Percentiles rank a stretch among this genome's conserved stretches.
Conservation (phyloP, 2,797 vertebrate genomes). For the Acipenser transmontanus region DNA sequence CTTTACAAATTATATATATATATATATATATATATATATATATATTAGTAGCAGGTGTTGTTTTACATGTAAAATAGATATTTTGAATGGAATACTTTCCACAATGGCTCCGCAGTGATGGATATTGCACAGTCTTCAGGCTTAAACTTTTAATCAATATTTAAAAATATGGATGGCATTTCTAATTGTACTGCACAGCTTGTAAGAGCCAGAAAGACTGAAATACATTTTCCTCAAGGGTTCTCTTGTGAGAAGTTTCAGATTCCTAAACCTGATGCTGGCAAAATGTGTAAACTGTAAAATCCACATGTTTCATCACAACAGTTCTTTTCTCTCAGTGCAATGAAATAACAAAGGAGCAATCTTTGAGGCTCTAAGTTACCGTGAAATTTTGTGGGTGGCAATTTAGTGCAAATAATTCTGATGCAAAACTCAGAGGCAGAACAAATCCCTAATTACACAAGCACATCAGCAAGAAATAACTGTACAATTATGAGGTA, state of each 20-base stretch:
- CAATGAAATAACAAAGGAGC: neutral
- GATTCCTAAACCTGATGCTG: neutral
- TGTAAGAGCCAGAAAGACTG: too few species aligned
- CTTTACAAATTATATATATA: too few species aligned
- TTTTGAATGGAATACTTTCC: too few species aligned
- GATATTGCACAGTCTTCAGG: too few species aligned
- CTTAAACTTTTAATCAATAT: too few species aligned
- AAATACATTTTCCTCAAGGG: too few species aligned
- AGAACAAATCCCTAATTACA: slow-evolving; percentile 11
- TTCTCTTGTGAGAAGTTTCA: neutral
- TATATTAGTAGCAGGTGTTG: too few species aligned
- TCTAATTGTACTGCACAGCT: too few species aligned
- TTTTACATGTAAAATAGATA: too few species aligned
- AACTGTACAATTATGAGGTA: slow-evolving; percentile 7
- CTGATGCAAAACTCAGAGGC: slow-evolving; percentile 4
- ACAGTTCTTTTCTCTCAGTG: slow-evolving; percentile 1
- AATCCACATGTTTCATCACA: neutral
- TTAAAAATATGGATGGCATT: too few species aligned
- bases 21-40: too few species aligned
- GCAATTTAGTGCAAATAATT: slow-evolving; percentile 11
- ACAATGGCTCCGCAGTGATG: too few species aligned
- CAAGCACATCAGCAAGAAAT: slow-evolving; percentile 13
- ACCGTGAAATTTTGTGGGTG: neutral
- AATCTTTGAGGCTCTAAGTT: neutral
- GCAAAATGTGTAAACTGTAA: neutral